A percentile compares a stretch with the other conserved stretches of the same genome.
Conservation (phyloP, 2,888 invertebrate genomes). For the Norana najaformis region DNA sequence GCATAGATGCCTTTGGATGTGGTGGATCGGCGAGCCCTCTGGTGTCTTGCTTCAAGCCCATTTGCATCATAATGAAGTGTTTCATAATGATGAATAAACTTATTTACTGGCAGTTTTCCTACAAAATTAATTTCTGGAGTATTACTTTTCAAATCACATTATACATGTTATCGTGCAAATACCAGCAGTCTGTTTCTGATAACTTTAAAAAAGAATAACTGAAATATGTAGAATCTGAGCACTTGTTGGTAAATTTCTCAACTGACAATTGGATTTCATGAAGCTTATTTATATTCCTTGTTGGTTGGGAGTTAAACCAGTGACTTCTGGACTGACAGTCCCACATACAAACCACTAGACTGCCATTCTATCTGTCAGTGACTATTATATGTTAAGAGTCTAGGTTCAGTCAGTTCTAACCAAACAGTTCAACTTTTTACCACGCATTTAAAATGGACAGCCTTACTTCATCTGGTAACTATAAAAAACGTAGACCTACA, state of each 20-base stretch:
- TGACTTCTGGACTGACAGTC: not conserved
- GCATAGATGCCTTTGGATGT: not conserved
- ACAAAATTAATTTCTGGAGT: not conserved
- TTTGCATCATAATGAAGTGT: constrained; percentile 38
- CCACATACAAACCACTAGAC: not conserved
- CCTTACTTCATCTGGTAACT: not conserved
- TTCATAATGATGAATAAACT: constrained; percentile 43
- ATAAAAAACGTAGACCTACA: not conserved
- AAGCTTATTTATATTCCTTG: no score
- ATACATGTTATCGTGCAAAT: not conserved
- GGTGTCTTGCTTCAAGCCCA: constrained; percentile 37
- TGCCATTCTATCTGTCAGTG: not conserved
- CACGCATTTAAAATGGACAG: not conserved
- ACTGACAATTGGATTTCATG: no score
- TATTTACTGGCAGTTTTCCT: constrained; percentile 36
- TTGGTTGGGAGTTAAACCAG: not conserved
- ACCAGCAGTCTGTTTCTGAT: not conserved
- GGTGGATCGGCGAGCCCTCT: constrained; percentile 36
- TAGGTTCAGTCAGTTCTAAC: not conserved
- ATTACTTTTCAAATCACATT: not conserved
- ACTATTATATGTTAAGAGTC: no score
- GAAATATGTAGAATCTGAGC: not conserved
- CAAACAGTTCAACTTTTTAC: not conserved
- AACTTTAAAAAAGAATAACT: not conserved
- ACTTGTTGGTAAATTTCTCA: not conserved